Evolutionary conservation across 2,888 invertebrate genomes (phyloP), one percentile per base, ranked within the genome.

Genomic region (Latrodectus elegans): DNA sequence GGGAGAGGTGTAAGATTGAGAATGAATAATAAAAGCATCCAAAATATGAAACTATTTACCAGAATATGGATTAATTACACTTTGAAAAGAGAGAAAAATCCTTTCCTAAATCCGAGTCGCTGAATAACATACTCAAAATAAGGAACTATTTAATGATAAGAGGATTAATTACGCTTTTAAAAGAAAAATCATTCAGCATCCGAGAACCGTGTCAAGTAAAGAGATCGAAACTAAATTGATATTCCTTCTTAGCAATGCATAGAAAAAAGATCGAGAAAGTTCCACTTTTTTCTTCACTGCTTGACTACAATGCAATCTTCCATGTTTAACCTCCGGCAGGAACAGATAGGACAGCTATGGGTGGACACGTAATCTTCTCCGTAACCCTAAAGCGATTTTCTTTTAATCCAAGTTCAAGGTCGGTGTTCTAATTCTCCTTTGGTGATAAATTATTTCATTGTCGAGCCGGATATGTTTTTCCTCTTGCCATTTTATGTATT

Each of bases 361-460:
- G 60, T 60, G 60, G 60, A 71, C 51, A 71, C 53, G 53, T 72
- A 65, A 64, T 17, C 51, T 51, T 51, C 38, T 26, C 71, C 64
- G n/a, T 72, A 17, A 65, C 80, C 60, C 73, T 65, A 22, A 64
- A 73, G 80, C 22, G 64, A 26, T 73, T 73, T 38, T 64, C 49
- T n/a, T 71, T 71, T 55, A 71, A 38, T 71, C 60, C 80, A 73
- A 81, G 80, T 81, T 81, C 80, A 81, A 81, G 80, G 80, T 72
- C 72, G 72, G 52, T 81, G 80, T 72, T 73, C 80, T 67, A n/a
- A 81, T 81, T 81, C 55, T 79, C 9, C 22, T 55, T 71, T 49
- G 55, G 60, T 60, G 12, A 14, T 55, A 55, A 14, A 15, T 55
- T 60, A 15, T 60, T n/a, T 15, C 14, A 15, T n/a, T 60, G 60